Evolutionary conservation across 2,113 vertebrate genomes (phyloP).

Genomic region (Campylorhamphus procurvoides): DNA sequence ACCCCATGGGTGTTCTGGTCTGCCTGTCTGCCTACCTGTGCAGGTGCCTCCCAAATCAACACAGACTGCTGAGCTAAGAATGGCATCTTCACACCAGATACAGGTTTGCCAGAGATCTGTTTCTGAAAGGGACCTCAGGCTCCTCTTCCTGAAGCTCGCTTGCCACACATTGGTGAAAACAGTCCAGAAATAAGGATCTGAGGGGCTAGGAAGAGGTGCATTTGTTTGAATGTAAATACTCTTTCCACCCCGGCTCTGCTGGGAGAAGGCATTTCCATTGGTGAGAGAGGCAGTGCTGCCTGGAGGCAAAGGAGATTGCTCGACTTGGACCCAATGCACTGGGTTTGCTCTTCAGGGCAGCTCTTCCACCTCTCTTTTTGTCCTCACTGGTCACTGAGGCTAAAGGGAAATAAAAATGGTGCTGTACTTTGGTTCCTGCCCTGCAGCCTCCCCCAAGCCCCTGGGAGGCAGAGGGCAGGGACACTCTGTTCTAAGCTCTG

Average conservation of each 20-base stretch:
- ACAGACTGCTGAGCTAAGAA: not conserved
- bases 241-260: not conserved
- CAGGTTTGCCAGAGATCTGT: not conserved
- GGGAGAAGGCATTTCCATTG: not conserved
- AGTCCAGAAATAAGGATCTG: not conserved
- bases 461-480: not conserved
- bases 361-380: not conserved
- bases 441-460: not conserved
- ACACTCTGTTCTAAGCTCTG: not conserved
- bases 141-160: not conserved
- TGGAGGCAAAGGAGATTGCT: not conserved
- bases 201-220: not conserved
- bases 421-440: not conserved
- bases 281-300: not conserved
- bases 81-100: not conserved
- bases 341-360: not conserved
- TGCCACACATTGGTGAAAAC: not conserved
- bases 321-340: fast-evolving
- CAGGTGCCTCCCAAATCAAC: not conserved
- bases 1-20: not conserved
- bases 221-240: not conserved
- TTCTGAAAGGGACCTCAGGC: not conserved
- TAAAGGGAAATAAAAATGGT: not conserved
- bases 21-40: fast-evolving
- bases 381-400: not conserved